Conservation (phyloP, 2,888 invertebrate species). For the Ernsta delagoae region DNA sequence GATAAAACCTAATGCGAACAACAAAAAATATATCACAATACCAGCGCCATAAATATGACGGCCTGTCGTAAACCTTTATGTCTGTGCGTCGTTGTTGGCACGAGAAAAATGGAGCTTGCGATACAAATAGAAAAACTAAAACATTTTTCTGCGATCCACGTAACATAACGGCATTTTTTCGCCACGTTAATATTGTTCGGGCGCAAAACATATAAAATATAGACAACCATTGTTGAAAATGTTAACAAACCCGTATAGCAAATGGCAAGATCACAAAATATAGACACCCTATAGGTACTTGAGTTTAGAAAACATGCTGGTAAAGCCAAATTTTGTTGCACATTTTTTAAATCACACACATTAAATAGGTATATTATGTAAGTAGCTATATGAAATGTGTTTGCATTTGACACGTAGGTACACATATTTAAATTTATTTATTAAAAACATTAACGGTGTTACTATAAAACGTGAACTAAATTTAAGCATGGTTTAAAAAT, state of each 20-base stretch:
- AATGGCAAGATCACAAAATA: not conserved
- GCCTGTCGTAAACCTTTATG: slow-evolving; percentile 84
- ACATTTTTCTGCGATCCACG: slow-evolving; percentile 47
- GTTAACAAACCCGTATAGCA: not conserved
- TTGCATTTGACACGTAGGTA: too few species aligned
- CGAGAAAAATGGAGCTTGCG: slow-evolving; percentile 79
- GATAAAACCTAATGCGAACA: slow-evolving; percentile 85
- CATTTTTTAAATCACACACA: too few species aligned
- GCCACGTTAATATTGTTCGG: slow-evolving; percentile 28
- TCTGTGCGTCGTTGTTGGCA: slow-evolving; percentile 78
- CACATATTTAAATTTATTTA: not conserved
- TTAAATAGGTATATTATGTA: too few species aligned
- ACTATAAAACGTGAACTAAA: too few species aligned
- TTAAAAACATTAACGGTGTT: not conserved
- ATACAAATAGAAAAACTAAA: slow-evolving; percentile 64
- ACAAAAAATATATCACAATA: slow-evolving; percentile 85
- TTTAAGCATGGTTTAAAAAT: too few species aligned
- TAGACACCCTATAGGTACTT: not conserved
- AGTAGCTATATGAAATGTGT: too few species aligned
- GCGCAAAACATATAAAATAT: slow-evolving; percentile 15
- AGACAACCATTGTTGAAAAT: not conserved
- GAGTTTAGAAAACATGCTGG: not conserved
- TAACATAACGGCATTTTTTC: slow-evolving; percentile 44
- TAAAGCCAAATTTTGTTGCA: not conserved
- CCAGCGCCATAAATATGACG: slow-evolving; percentile 83